Conservation (phyloP, 1,140 invertebrate species). For the Dinoponera quadriceps region DNA sequence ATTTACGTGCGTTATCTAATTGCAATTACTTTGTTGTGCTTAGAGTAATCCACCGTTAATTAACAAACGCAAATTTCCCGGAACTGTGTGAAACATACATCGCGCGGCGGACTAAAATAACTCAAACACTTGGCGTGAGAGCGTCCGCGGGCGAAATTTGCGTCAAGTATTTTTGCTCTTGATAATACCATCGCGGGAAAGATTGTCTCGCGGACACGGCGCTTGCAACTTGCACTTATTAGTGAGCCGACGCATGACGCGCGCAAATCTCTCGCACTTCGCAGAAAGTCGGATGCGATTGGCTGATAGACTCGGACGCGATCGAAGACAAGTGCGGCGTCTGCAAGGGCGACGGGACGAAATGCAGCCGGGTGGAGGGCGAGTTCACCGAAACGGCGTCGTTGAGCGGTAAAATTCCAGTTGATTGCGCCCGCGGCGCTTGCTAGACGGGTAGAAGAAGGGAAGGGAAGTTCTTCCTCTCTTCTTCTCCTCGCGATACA, state of each 20-base stretch:
- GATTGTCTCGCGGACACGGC: neutral
- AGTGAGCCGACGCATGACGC: neutral
- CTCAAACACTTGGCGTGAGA: neutral
- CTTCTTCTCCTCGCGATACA: slow-evolving; percentile 11
- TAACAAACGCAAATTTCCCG: neutral
- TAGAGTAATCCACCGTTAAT: slow-evolving; percentile 3
- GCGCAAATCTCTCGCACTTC: slow-evolving; percentile 31
- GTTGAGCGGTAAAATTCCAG: slow-evolving; percentile 40
- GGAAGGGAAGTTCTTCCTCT: no score
- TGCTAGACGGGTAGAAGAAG: neutral
- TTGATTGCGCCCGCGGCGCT: neutral
- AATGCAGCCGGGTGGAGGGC: slow-evolving; percentile 85
- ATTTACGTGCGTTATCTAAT: neutral
- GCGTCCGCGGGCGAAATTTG: neutral
- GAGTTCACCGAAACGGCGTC: slow-evolving; percentile 70
- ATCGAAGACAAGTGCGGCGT: slow-evolving; percentile 90
- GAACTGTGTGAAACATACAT: neutral
- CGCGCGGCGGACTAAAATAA: neutral
- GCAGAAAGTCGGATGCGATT: slow-evolving; percentile 90
- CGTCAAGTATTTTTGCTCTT: no score
- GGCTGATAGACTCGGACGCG: slow-evolving; percentile 88
- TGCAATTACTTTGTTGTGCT: slow-evolving; percentile 28
- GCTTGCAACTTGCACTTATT: no score
- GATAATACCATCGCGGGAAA: no score
- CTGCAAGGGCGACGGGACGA: slow-evolving; percentile 90